Percentiles rank a stretch among this genome's conserved stretches.
These are phyloP conservation scores for Discoglossus pictus DNA, from an alignment of 2,797 vertebrate genomes.

Conservation along the genomic window DNA sequence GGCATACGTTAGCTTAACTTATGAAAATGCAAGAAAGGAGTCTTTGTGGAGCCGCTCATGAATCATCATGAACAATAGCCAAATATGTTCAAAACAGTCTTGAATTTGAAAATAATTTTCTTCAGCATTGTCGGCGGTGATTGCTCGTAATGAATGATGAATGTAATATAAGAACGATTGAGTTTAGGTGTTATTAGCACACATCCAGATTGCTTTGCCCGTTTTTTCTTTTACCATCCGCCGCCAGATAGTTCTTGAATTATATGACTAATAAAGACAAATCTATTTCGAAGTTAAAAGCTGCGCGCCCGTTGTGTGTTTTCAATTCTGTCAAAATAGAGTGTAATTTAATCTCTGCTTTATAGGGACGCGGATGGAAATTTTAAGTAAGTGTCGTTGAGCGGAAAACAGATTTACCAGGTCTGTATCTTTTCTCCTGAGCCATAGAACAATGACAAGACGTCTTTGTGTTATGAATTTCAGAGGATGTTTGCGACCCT, in stretches of 20 bases:
- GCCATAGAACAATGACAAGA: conserved; percentile 31
- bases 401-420: conserved; percentile 27
- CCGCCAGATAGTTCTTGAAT: conserved; percentile 23
- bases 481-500: conserved; percentile 21
- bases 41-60: neutral
- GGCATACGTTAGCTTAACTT: too few relatives aligned
- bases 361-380: conserved; percentile 56
- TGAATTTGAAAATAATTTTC: neutral
- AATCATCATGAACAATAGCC: neutral
- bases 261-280: conserved; percentile 57
- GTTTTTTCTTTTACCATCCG: conserved; percentile 48
- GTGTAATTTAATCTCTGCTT: conserved; percentile 60
- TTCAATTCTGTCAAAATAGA: conserved; percentile 61
- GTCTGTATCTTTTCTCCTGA: conserved; percentile 14
- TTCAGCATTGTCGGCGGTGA: conserved; percentile 13
- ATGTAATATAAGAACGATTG: conserved; percentile 60
- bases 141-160: conserved; percentile 55
- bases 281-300: conserved; percentile 54
- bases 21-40: too few relatives aligned
- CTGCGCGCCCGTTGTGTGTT: conserved; percentile 62
- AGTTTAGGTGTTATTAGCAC: conserved; percentile 59
- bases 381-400: conserved; percentile 54
- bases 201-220: conserved; percentile 55
- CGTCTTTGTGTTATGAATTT: conserved; percentile 36
- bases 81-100: neutral